These are phyloP conservation scores for Oxyteleia sp. DNA, from an alignment of 2,888 invertebrate genomes.

Conservation along the genomic window DNA sequence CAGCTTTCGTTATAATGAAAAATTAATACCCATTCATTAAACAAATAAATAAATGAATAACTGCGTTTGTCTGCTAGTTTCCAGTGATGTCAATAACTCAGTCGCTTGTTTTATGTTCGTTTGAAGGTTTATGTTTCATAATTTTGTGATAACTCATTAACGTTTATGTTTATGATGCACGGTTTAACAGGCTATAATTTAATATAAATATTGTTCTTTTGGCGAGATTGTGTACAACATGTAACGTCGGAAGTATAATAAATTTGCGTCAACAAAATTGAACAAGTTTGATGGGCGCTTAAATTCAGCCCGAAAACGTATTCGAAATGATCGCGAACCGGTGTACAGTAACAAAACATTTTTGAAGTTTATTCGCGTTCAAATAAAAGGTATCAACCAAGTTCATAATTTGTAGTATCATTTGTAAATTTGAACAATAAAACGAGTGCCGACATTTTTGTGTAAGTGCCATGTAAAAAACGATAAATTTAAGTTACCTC, in stretches of 20 bases:
- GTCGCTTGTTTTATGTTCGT: background rate
- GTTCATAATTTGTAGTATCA: constrained; percentile 16
- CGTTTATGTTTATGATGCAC: background rate
- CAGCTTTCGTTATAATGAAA: background rate
- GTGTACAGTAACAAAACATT: background rate
- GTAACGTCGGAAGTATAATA: background rate
- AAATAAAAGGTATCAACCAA: background rate
- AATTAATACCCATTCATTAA: background rate
- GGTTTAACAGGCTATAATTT: background rate
- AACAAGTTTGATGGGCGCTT: background rate
- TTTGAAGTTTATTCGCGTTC: constrained; percentile 2
- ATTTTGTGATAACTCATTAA: constrained; percentile 4
- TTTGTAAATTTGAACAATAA: constrained; percentile 23
- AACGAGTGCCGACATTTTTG: constrained; percentile 10
- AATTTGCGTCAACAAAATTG: constrained; percentile 14
- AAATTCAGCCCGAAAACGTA: background rate
- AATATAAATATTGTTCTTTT: constrained; percentile 18
- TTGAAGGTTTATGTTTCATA: constrained; percentile 1
- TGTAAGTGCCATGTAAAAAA: constrained; percentile 12
- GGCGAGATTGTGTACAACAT: background rate
- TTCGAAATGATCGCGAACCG: background rate
- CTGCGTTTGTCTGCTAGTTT: background rate
- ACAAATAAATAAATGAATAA: background rate
- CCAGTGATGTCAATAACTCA: background rate
- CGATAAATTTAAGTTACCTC: constrained; percentile 21